Conservation (phyloP, 2,888 invertebrate genomes). For the Rhagonycha fulva region DNA sequence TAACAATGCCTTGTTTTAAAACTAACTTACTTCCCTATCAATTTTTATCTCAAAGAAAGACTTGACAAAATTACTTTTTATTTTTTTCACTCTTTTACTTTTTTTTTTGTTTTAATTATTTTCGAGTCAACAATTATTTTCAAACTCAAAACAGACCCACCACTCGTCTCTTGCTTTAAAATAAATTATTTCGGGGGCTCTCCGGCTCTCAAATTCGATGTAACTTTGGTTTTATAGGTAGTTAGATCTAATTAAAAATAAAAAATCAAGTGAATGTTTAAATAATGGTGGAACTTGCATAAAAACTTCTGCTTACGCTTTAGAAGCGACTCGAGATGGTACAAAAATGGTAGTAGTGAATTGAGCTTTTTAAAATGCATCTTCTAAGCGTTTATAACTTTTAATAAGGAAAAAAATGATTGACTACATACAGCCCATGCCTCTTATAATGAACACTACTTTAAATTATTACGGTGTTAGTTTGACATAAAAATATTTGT, state of each 20-base stretch:
- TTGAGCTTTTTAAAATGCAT: conserved; percentile 40
- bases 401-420: neutral
- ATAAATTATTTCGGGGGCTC: neutral
- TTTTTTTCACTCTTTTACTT: conserved; percentile 7
- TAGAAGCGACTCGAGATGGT: conserved; percentile 45
- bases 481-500: conserved; percentile 30
- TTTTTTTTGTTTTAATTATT: neutral
- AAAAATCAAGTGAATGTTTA: conserved; percentile 26
- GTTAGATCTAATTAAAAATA: conserved; percentile 24
- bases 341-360: conserved; percentile 42
- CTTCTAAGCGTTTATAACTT: neutral
- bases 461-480: conserved; percentile 11
- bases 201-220: neutral
- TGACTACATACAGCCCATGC: conserved; percentile 11
- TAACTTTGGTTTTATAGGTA: conserved; percentile 19
- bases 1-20: conserved; percentile 40
- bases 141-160: neutral
- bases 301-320: conserved; percentile 50
- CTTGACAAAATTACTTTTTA: conserved; percentile 11
- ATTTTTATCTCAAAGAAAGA: conserved; percentile 27
- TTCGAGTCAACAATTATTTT: neutral
- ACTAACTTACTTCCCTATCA: conserved; percentile 11
- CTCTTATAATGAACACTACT: conserved; percentile 16
- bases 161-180: neutral
- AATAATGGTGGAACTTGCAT: conserved; percentile 32